These are phyloP conservation scores for Nymphalis c-album DNA, from an alignment of 2,888 invertebrate species.

Conservation along the genomic window DNA sequence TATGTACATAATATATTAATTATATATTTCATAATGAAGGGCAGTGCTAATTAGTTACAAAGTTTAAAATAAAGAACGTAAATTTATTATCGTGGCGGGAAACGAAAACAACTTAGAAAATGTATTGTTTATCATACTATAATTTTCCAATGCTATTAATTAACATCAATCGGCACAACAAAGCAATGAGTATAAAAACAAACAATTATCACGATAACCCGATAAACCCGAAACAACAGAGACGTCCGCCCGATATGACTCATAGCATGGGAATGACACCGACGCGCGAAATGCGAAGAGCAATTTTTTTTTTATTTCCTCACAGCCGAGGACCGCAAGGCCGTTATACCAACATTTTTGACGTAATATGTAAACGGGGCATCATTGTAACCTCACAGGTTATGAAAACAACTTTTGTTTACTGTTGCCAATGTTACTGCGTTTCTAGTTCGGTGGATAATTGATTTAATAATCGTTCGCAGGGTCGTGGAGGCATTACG, in stretches of 20 bases:
- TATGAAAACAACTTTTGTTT: conserved; percentile 45
- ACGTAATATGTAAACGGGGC: conserved; percentile 51
- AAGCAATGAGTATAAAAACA: conserved; percentile 60
- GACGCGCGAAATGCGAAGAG: conserved; percentile 45
- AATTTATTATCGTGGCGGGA: conserved; percentile 6
- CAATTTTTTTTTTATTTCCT: conserved; percentile 36
- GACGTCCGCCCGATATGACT: conserved; percentile 58
- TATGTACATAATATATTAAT: not conserved
- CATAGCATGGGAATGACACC: conserved; percentile 59
- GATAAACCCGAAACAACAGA: conserved; percentile 47
- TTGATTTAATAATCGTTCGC: conserved; percentile 53
- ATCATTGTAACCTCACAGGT: conserved; percentile 50
- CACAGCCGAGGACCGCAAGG: conserved; percentile 50
- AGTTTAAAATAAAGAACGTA: conserved; percentile 9
- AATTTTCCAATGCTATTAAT: conserved; percentile 21
- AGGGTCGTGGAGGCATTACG: conserved; percentile 40
- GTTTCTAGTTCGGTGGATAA: conserved; percentile 51
- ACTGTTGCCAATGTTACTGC: conserved; percentile 48
- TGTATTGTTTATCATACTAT: conserved; percentile 10
- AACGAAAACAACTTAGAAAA: conserved; percentile 15
- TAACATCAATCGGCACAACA: conserved; percentile 38
- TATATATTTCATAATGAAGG: not conserved
- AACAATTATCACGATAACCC: conserved; percentile 53
- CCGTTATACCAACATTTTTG: conserved; percentile 50
- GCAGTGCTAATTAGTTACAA: not conserved